Evolutionary conservation across 2,888 invertebrate species (phyloP), one percentile per base, ranked within the genome.

Genomic region (Dexiosoma caninum): DNA sequence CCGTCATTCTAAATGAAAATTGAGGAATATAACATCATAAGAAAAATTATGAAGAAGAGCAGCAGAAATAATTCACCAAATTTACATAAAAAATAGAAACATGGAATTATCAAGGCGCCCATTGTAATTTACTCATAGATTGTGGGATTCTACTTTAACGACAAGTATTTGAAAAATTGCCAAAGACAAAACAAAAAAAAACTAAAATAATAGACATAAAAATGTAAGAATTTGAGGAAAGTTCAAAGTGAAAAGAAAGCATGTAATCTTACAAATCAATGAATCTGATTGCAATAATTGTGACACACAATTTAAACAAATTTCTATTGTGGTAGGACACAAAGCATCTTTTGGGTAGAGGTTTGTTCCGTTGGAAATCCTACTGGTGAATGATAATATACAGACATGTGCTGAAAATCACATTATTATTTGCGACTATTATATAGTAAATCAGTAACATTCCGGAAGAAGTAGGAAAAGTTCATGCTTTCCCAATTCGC

Each of bases 1-100:
- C 84, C 84, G 83, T 84, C 84, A 82, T 83, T 83, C 55, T 66
- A 60, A 59, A 37, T 46, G 53, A 70, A 53, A 66, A 67, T 67
- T 80, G 60, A 71, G 76, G 49, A 60, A 80, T 60, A 44, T 19
- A 40, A 51, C 14, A 16, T 12, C 9, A 46, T 8, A 57, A 14
- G 5, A 35, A 27, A 2, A 30, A 27, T 55, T 5, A 19, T 12
- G 10, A 23, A 14, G 9, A 59, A 37, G 37, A 0, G 7, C 16
- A 27, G 6, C 4, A 57, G 60, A 60, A 59, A 32, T 12, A 70
- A 60, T 42, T 27, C 10, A 72, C 5, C 40, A 51, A 49, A 5
- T 72, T 62, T 70, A 59, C 27, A 70, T 27, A 35, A 21, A 32
- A 27, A 59, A 23, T 9, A 14, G 21, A 49, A 23, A 51, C 10